Base-by-base conservation (phyloP, 2,797 vertebrate species). In the Gadopsis marmoratus region DNA sequence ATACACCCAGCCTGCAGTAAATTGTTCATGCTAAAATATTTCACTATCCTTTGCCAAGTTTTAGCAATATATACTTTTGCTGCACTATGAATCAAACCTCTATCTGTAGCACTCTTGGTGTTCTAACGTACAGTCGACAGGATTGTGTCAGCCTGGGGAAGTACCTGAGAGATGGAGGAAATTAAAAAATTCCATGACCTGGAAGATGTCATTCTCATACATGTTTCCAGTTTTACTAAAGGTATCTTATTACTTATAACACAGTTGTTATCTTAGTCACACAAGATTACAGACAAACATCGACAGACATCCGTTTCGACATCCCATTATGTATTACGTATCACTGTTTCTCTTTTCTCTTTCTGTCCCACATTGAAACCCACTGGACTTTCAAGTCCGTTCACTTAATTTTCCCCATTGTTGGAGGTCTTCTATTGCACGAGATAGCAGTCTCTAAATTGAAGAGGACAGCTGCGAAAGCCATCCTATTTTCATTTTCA, bases 401-500 rank as follows among this genome's bases (percentile, higher is more conserved):
- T 45, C 26, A 19, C 50, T 67, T 64, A 3, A 35, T 60, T 60
- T 43, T 4, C 31, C 4, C 47, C 17, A 1, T 35, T 53, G 33
- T 23, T 65, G 39, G 39, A 63, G 54, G 0, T 74, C 31, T 45
- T 81, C 23, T 35, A 31, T 54, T 2, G 51, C 35, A 58, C 41
- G 29, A 41, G 23, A 54, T n/a, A 31, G 16, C 29, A 23, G 2
- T 14, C 48, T 61, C 19, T 50, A 23, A 79, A 39, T 6, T 63
- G 5, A 83, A 23, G 23, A 58, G 35, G 45, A 60, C 74, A 83
- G 23, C 87, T 79, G 76, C 43, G 23, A 71, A 37, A 78, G 83
- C 63, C 54, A 54, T 64, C 67, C 72, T 5, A 31, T 74, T 72
- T 82, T 70, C 60, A 41, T 50, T 62, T 65, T 74, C 50, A 56